Base-by-base conservation (phyloP, 2,888 invertebrate genomes). In the Boloria selene region DNA sequence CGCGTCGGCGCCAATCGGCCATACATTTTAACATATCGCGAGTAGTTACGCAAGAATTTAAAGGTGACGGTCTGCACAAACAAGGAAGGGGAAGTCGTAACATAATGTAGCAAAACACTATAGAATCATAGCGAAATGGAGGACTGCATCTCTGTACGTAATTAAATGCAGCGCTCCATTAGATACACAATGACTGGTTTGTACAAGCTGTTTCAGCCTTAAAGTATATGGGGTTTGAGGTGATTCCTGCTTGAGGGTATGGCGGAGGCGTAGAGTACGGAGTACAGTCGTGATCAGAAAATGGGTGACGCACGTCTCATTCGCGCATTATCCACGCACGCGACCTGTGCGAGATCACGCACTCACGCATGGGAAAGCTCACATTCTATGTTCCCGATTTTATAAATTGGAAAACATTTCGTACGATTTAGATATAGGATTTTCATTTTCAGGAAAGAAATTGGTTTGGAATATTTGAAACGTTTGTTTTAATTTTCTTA, bases 261-360 rank as follows among this genome's bases (percentile, higher is more conserved):
- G 26, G 22, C 1, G 22, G 22, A 22, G 13, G 38, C 31, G 31
- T 7, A 5, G 47, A 56, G 26, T 60, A 52, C 55, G 60, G 54
- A 59, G 67, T 58, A 63, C 53, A 65, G 65, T 70, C 72, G 70
- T 72, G 74, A 61, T 67, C 70, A 63, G 56, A 58, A 63, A 66
- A 68, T 71, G 71, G 69, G 70, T 67, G 71, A 67, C 69, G 69
- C 72, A 67, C 72, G 71, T 74, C 69, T 72, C 73, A 72, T 73
- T 74, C 73, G 70, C 70, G 70, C 72, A 78, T 79, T 78, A 72
- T 78, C 67, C 74, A 75, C 77, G 77, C 72, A 67, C 72, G 70
- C 68, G 60, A 61, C 68, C 66, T 61, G 47, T 31, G 47, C 42
- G 55, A 61, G 60, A 65, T 67, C 66, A 61, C 69, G 63, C 62